Conservation (phyloP, 2,113 vertebrate species). For the Numenius arquata region DNA sequence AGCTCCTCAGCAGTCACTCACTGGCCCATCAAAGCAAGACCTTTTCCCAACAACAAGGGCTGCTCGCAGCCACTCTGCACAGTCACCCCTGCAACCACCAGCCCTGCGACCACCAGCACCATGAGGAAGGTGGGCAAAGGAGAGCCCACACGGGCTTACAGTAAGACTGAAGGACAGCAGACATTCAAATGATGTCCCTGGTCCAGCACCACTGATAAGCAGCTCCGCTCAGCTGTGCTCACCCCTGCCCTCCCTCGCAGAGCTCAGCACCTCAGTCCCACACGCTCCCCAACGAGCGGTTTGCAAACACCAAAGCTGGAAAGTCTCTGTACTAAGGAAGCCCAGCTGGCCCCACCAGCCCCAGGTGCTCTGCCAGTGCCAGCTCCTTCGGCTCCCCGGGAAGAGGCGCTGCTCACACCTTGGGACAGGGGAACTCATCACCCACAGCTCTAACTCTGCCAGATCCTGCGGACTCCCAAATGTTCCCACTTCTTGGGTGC, state of each 20-base stretch:
- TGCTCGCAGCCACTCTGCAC: background rate
- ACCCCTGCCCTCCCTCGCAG: background rate
- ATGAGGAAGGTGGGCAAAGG: background rate
- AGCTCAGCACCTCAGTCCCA: background rate
- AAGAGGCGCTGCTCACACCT: background rate
- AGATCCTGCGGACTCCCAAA: background rate
- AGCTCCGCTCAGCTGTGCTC: background rate
- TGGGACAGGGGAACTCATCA: background rate
- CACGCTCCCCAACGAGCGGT: accelerated
- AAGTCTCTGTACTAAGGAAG: background rate
- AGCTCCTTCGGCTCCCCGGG: background rate
- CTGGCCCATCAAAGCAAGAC: background rate
- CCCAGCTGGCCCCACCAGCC: background rate
- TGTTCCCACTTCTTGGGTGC: background rate
- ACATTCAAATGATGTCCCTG: too few species aligned
- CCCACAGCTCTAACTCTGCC: background rate
- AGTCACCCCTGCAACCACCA: background rate
- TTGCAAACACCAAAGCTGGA: background rate
- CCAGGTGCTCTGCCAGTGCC: background rate
- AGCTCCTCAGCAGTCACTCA: background rate
- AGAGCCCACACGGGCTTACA: background rate
- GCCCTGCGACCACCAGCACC: background rate
- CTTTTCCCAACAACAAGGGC: background rate
- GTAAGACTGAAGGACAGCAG: background rate
- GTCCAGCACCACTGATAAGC: background rate